Base-by-base conservation (phyloP, 2,797 vertebrate species). In the Tenualosa ilisha region DNA sequence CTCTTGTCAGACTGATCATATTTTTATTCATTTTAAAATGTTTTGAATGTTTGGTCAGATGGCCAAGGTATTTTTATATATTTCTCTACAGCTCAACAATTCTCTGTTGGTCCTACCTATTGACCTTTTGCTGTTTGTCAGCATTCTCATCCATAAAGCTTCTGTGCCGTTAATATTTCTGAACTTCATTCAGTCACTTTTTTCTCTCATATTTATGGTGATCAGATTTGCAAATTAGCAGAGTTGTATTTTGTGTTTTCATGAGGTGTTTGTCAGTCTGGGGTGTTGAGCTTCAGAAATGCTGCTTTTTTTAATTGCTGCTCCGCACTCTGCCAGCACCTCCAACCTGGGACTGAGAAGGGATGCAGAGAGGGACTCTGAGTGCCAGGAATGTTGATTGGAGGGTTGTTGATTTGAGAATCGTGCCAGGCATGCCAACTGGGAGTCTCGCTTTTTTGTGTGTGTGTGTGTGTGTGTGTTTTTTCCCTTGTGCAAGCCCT, bases 321-420 rank as follows among this genome's bases (percentile, higher is more conserved):
- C 6, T 2, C 72, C 40, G 9, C 72, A 22, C 72, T 79, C 37
- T 79, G 72, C 72, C 72, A 79, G 72, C 0, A 17, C 37, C 3
- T 43, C 26, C 72, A 43, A 8, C 72, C 72, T 79, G 72, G 72
- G 72, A 46, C 72, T 2, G 40, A 46, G 84, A 22, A 9, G 83
- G 72, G 83, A 81, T 37, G 15, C 56, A n/a, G 49, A 63, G 85
- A 81, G 72, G 59, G 65, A 79, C 51, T 1, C 51, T 2, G 46
- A 43, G 63, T 89, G 88, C 88, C 87, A 87, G 84, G 85, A 88
- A 87, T 89, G 88, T 86, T 86, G 86, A 89, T 88, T 83, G 86
- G 86, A 87, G 84, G 81, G 84, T 86, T 87, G 85, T 84, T 90
- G 82, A 88, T 87, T 81, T 87, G 50, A 37, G 81, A 81, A 20